Percentiles rank a stretch among this genome's conserved stretches.
phyloP scores from a whole-genome alignment of 2,113 vertebrate species.

The Coracopsis vasa region DNA sequence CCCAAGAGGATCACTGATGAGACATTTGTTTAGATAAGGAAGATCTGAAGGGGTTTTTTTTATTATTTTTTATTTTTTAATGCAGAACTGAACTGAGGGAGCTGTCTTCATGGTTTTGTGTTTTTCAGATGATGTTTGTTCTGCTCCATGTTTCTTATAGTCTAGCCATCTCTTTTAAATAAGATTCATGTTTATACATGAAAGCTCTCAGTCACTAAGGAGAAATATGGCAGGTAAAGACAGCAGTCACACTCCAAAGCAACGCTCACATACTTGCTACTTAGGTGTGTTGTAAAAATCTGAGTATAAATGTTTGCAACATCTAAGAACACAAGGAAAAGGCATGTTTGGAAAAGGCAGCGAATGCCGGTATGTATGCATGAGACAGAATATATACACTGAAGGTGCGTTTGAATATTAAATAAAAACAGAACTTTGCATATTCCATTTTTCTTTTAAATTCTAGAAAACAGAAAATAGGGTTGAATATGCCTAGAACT shows the following conservation, averaged over 20 bases:
- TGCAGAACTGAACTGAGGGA: neutral
- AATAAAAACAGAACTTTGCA: neutral
- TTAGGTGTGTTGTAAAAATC: neutral
- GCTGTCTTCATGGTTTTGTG: neutral
- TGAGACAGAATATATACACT: neutral
- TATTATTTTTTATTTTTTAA: neutral
- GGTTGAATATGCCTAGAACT: neutral
- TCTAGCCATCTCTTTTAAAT: neutral
- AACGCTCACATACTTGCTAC: neutral
- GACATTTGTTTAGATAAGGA: neutral
- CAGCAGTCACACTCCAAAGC: neutral
- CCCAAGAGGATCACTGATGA: neutral
- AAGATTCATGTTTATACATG: neutral
- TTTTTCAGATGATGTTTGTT: neutral
- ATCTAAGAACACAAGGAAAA: neutral
- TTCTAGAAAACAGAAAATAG: neutral
- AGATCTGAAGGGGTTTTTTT: neutral
- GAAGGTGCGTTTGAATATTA: neutral
- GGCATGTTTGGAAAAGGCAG: neutral
- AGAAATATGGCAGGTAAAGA: neutral
- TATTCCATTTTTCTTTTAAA: neutral
- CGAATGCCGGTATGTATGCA: neutral
- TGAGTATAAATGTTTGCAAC: neutral
- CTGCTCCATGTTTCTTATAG: neutral
- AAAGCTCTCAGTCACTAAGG: neutral